Evolutionary conservation across 2,888 invertebrate species (phyloP), one percentile per base, ranked within the genome.

Genomic region (Latheticus oryzae): DNA sequence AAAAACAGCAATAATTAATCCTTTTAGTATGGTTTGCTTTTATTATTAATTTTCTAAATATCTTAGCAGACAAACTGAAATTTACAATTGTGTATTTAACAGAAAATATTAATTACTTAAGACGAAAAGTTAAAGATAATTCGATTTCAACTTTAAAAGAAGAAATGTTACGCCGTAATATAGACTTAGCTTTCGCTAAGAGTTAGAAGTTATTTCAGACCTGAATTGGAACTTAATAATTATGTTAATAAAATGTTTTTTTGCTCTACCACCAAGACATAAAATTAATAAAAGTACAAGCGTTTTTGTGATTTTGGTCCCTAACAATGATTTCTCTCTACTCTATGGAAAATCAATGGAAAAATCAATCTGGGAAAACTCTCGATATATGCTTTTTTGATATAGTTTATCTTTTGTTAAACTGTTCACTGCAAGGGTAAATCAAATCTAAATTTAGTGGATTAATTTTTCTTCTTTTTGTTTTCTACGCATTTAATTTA

Each of bases 401-500:
- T n/a, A n/a, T n/a, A n/a, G n/a, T n/a, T n/a, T n/a, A n/a, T n/a
- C n/a, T n/a, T n/a, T n/a, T n/a, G n/a, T n/a, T n/a, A n/a, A n/a
- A n/a, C n/a, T n/a, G n/a, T n/a, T n/a, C n/a, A n/a, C n/a, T n/a
- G n/a, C n/a, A n/a, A 21, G 5, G 11, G 2, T 5, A 28, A 13
- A 28, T 16, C 5, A 19, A 40, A 35, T 33, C 15, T 33, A 3
- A 13, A 9, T 12, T n/a, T 2, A n/a, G 8, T 5, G 16, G 45
- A 28, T 8, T 35, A 19, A 1, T 47, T 30, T 35, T 54, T 16
- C 5, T 37, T 5, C 5, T 50, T 0, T 40, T 28, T 38, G 8
- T 55, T 12, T 13, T 55, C 5, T 50, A 17, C n/a, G 3, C 5
- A n/a, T 13, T 9, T 13, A 26, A 19, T 30, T 23, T 48, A 11